phyloP scores from a whole-genome alignment of 1,140 invertebrate species.

The Gryllus bimaculatus region DNA sequence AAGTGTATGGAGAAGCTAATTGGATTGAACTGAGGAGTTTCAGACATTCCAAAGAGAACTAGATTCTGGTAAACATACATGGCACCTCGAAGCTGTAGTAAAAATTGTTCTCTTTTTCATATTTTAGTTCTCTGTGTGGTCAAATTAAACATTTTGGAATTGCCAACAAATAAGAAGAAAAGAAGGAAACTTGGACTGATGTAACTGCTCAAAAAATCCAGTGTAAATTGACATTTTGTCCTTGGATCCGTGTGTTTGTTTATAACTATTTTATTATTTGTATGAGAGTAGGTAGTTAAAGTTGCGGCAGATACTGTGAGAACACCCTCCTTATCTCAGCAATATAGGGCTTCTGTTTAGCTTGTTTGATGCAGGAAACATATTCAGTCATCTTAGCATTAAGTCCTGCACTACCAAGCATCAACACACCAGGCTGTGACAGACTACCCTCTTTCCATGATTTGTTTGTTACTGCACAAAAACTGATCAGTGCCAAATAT shows the following conservation, averaged over 20 bases:
- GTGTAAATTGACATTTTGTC: conserved; percentile 10
- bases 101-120: neutral
- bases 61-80: neutral
- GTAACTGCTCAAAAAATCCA: conserved; percentile 17
- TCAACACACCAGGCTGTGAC: neutral
- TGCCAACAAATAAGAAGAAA: neutral
- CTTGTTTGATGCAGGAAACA: neutral
- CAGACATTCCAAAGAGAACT: neutral
- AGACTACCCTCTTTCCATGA: neutral
- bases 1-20: neutral
- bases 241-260: neutral
- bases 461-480: neutral
- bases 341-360: neutral
- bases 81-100: neutral
- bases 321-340: conserved; percentile 9
- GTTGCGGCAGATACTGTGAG: conserved; percentile 15
- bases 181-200: conserved; percentile 14
- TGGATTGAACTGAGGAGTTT: neutral
- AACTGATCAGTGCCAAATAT: neutral
- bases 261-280: conserved; percentile 11
- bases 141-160: neutral
- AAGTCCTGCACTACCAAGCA: neutral
- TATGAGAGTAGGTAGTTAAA: conserved; percentile 16
- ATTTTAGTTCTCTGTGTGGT: neutral
- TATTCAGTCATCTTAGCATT: neutral